Percentiles rank a stretch among this genome's conserved stretches.
Conservation (phyloP, 2,113 vertebrate species). For the Callipepla squamata region DNA sequence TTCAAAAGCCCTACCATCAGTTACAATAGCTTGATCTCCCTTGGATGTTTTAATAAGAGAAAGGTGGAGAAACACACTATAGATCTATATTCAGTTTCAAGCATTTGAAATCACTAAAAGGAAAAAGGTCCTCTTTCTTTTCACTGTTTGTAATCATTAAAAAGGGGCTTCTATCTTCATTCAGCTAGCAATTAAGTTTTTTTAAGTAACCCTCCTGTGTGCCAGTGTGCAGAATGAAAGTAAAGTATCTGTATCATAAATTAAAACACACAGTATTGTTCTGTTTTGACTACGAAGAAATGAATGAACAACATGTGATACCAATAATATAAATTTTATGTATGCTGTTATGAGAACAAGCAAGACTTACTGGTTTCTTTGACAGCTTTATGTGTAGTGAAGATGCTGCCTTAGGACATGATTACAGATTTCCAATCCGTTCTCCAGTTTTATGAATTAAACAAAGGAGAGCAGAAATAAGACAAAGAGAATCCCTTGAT, state of each 20-base stretch:
- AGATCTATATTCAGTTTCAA: not conserved
- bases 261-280: not conserved
- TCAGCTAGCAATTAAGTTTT: not conserved
- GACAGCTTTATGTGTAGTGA: not conserved
- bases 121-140: not conserved
- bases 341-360: not conserved
- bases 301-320: not conserved
- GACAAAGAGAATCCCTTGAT: conserved; percentile 19
- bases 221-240: not conserved
- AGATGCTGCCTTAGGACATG: conserved; percentile 8
- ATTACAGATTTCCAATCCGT: not conserved
- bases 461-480: conserved; percentile 27
- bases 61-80: too few species aligned
- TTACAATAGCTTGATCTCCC: rapidly evolving
- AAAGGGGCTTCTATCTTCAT: not conserved
- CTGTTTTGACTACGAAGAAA: not conserved
- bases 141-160: not conserved
- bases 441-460: conserved; percentile 42
- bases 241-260: not conserved
- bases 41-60: not conserved
- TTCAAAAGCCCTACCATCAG: not conserved
- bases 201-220: not conserved
- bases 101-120: not conserved
- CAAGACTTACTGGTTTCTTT: not conserved
- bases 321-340: not conserved